Evolutionary conservation across 2,888 invertebrate genomes (phyloP).

Genomic region (Bombylius major): DNA sequence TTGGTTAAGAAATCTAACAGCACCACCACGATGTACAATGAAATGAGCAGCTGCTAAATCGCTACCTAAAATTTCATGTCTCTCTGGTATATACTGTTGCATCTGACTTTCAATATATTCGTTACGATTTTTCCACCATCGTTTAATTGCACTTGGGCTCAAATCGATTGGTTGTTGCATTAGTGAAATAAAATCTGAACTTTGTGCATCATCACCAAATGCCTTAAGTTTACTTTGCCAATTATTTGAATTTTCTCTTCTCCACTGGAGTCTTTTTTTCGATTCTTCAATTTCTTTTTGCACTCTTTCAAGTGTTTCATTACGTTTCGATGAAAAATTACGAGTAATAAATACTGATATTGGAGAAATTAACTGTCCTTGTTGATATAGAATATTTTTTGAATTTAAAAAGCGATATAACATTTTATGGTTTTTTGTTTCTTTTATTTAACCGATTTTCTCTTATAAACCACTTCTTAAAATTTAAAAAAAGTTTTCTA

Average conservation of each 20-base stretch:
- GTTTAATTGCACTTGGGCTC: constrained; percentile 37
- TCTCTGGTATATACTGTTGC: constrained; percentile 47
- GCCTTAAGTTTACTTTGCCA: constrained; percentile 45
- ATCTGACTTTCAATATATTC: constrained; percentile 41
- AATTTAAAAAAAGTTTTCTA: no score
- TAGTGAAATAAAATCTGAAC: constrained; percentile 33
- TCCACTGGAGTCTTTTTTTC: constrained; percentile 45
- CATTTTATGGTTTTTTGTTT: no score
- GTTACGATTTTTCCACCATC: constrained; percentile 45
- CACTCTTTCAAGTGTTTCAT: constrained; percentile 16
- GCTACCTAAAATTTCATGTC: constrained; percentile 53
- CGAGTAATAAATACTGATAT: not conserved
- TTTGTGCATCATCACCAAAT: constrained; percentile 43
- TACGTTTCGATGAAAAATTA: not conserved
- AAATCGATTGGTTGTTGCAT: constrained; percentile 41
- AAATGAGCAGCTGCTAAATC: constrained; percentile 84
- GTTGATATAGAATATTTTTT: not conserved
- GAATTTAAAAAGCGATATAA: no score
- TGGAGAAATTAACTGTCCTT: not conserved
- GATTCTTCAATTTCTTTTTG: constrained; percentile 25
- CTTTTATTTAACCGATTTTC: no score
- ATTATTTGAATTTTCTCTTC: constrained; percentile 43
- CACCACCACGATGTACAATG: constrained; percentile 58
- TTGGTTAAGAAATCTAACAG: constrained; percentile 27
- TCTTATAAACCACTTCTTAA: no score